Evolutionary conservation across 2,113 vertebrate genomes (phyloP), one percentile per base, ranked within the genome.

Genomic region (Glaucomys volans): DNA sequence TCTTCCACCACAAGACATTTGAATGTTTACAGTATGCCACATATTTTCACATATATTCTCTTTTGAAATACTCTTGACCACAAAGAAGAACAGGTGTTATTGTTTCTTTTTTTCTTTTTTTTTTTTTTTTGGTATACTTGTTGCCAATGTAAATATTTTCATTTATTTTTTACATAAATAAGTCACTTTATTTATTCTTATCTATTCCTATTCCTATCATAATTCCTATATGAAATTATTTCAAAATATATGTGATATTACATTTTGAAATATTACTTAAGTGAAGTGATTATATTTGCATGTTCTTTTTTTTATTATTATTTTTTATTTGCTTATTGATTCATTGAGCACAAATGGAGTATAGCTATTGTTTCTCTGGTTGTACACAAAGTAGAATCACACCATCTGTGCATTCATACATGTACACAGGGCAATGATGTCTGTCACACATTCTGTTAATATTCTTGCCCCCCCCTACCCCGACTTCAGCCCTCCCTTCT

Each of bases 201-300:
- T 52, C 2, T 37, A 47, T 50, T 1, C 54, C 5, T 57, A 57
- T 57, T 1, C 54, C 18, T 57, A 57, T 57, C 54, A 57, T 57
- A 57, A 57, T 57, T 57, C 91, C 1, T 85, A 30, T 92, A 87
- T 88, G 20, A 81, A 94, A 82, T 86, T 50, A 3, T 66, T 90
- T 95, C 22, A 76, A 18, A 47, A 44, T 67, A 50, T 59, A 44
- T 79, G 35, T 40, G 24, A 42, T 69, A 69, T n/a, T 95, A 40
- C 8, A 57, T 57, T 74, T 94, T 40, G 11, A 86, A 89, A 94
- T 44, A 71, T 37, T 93, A 66, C 22, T 64, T 95, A 32, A n/a
- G 12, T 67, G 32, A 86, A 71, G 32, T 94, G 8, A 22, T 72
- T 72, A 67, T 67, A 44, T 80, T 75, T 82, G 7, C 6, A 62